Evolutionary conservation across 1,140 invertebrate genomes (phyloP), one percentile per base, ranked within the genome.

Genomic region (Kradibia gibbosae): DNA sequence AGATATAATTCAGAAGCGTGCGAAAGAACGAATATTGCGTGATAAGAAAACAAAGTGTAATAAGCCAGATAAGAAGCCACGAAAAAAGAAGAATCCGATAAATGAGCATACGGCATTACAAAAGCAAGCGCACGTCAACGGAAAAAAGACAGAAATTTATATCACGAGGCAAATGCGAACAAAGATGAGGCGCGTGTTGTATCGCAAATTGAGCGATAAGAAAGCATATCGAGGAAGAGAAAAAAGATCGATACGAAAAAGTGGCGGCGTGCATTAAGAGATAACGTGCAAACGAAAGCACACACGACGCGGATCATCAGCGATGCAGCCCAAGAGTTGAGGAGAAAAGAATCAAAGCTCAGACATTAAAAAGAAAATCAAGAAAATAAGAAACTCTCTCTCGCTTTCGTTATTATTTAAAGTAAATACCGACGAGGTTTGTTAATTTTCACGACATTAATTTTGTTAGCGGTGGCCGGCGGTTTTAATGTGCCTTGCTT

Each of bases 31-130:
- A 22, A 55, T 48, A 36, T 48, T 67, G 15, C 78, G 75, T 50
- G 53, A 80, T 83, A 85, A 84, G 80, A 71, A 79, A 84, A 78
- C 70, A 84, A 82, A 55, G 76, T 71, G 31, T 57, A 65, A 42
- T 70, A 39, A 84, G n/a, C 45, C 36, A 48, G 50, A 70, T 81
- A 78, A 73, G 31, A 73, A 74, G 65, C 48, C 55, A 65, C 50
- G 72, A 34, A 74, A 78, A 82, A 65, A 79, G 82, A 39, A 71
- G 62, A 36, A 31, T 1, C 45, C 80, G 80, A 81, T 81, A 81
- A 81, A 67, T 25, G 42, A 25, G 20, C 36, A 15, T 36, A 25
- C 28, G 45, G 50, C 39, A 48, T 34, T 39, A 67, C 34, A 67
- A 39, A 67, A 34, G 20, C 62, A 15, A 67, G 62, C 34, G 28